Percentiles rank a stretch among this genome's conserved stretches.
Conservation (phyloP, 2,113 vertebrate genomes). For the Calidris pugnax region DNA sequence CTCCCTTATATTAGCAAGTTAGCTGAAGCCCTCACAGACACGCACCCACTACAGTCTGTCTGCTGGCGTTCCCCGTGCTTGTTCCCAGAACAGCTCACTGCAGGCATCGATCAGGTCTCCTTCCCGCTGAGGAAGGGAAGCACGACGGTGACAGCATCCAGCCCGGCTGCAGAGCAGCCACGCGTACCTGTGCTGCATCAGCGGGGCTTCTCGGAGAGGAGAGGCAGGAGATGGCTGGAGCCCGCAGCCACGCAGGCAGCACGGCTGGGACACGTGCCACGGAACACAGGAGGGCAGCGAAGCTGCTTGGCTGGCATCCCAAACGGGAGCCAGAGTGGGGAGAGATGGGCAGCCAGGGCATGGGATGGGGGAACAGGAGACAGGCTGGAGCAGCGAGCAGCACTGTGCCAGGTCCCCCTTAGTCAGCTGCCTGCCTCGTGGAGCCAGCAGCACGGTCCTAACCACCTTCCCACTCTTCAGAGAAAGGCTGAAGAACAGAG, state of each 20-base stretch:
- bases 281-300: rapidly evolving
- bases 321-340: neutral
- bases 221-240: neutral
- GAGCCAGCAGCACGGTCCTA: neutral
- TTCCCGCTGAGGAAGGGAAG: constrained; percentile 44
- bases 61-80: neutral
- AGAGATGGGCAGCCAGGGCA: neutral
- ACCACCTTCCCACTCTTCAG: neutral
- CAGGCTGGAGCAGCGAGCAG: neutral
- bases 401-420: neutral
- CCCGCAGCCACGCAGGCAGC: neutral
- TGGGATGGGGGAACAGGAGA: neutral
- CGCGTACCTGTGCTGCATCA: neutral
- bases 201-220: neutral
- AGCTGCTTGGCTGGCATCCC: neutral
- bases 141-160: neutral
- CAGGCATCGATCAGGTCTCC: neutral
- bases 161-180: neutral
- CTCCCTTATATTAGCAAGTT: neutral
- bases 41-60: neutral
- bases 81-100: neutral
- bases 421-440: neutral
- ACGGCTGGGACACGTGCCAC: rapidly evolving
- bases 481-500: neutral
- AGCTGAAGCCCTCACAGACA: neutral